These are phyloP conservation scores for Pterostichus niger DNA, from an alignment of 2,888 invertebrate species.

Conservation along the genomic window DNA sequence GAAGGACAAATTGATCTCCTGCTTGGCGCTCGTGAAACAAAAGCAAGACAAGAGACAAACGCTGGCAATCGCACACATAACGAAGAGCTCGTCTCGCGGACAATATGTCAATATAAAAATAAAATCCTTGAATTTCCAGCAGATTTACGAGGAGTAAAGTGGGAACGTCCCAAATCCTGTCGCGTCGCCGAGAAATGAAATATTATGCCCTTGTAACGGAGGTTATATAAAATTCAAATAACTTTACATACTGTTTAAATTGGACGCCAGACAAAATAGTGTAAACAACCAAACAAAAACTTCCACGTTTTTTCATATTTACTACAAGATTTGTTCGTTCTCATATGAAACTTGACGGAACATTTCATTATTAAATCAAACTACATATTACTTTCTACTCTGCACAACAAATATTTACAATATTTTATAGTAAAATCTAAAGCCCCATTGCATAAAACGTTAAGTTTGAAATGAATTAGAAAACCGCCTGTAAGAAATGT, in stretches of 20 bases:
- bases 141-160: slow-evolving; percentile 62
- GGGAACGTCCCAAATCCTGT: slow-evolving; percentile 54
- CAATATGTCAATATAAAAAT: slow-evolving; percentile 66
- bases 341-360: background rate
- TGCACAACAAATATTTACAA: too few relatives aligned
- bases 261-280: slow-evolving; percentile 55
- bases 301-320: slow-evolving; percentile 12
- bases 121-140: slow-evolving; percentile 62
- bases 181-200: slow-evolving; percentile 59
- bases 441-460: too few relatives aligned
- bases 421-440: too few relatives aligned
- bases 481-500: too few relatives aligned
- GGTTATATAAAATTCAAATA: slow-evolving; percentile 66
- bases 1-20: background rate
- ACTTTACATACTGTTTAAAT: slow-evolving; percentile 65
- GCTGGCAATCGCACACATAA: slow-evolving; percentile 31
- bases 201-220: slow-evolving; percentile 64
- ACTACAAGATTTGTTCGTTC: slow-evolving; percentile 20
- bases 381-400: too few relatives aligned
- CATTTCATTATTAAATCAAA: too few relatives aligned
- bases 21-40: background rate
- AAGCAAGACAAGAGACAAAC: background rate
- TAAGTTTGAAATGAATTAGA: too few relatives aligned
- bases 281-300: slow-evolving; percentile 54
- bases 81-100: slow-evolving; percentile 54